phyloP scores from a whole-genome alignment of 2,113 vertebrate species.

The Labeo catla region DNA sequence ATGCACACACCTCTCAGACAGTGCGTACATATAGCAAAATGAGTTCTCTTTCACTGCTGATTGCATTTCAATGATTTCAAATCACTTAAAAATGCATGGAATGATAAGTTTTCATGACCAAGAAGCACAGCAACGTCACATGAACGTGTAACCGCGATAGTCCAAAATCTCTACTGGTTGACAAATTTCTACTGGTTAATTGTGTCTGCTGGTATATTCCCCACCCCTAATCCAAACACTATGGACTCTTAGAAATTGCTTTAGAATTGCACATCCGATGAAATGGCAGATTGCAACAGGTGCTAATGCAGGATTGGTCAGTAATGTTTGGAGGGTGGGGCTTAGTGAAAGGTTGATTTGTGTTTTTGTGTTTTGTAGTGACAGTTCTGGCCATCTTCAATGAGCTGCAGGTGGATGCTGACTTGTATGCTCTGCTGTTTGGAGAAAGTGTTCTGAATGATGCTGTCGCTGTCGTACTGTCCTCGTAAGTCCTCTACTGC shows the following conservation, averaged over 20 bases:
- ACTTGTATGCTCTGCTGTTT: constrained; percentile 96
- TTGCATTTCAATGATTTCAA: too few species aligned
- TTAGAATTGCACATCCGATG: not conserved
- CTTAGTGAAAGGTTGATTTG: not conserved
- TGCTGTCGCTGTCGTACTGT: constrained; percentile 94
- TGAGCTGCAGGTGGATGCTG: constrained; percentile 95
- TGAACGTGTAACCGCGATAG: too few species aligned
- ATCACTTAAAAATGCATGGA: too few species aligned
- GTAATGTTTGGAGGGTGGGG: not conserved
- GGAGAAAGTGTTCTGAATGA: constrained; percentile 98
- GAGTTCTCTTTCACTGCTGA: too few species aligned
- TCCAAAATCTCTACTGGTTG: too few species aligned
- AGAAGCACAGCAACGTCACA: too few species aligned
- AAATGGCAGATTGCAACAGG: not conserved
- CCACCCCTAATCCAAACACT: not conserved
- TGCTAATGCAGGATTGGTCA: not conserved
- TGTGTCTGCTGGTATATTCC: too few species aligned
- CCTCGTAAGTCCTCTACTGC: constrained; percentile 86
- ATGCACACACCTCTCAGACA: too few species aligned
- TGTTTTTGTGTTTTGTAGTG: constrained; percentile 77
- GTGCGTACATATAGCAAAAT: too few species aligned
- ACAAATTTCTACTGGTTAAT: too few species aligned
- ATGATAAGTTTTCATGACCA: too few species aligned
- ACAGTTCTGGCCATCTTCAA: constrained; percentile 98
- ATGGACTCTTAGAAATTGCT: not conserved